Percentiles rank a stretch among this genome's conserved stretches.
These are phyloP conservation scores for Ameiurus melas DNA, from an alignment of 2,113 vertebrate genomes.

Conservation along the genomic window DNA sequence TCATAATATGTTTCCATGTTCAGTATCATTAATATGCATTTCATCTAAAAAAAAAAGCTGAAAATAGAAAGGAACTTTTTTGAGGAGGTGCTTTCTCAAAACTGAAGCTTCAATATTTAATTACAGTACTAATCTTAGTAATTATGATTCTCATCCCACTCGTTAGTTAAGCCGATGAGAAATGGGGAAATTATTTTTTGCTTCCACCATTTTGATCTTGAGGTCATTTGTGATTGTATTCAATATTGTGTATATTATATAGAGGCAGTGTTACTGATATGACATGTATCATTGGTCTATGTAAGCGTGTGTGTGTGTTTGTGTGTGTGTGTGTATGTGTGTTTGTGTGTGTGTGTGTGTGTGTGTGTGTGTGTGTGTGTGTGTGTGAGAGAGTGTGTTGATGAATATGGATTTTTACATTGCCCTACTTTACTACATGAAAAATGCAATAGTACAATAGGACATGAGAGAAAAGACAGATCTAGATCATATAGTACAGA, in stretches of 20 bases:
- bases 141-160: constrained; percentile 2
- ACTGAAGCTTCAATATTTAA: constrained; percentile 12
- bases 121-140: constrained; percentile 12
- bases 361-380: constrained; percentile 18
- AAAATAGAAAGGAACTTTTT: not conserved
- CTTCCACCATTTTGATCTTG: not conserved
- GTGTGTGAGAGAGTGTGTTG: too few relatives aligned
- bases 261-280: not conserved
- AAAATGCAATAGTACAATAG: constrained; percentile 48
- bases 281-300: not conserved
- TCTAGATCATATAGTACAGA: not conserved
- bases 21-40: not conserved
- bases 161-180: constrained; percentile 13
- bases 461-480: constrained; percentile 34
- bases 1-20: not conserved
- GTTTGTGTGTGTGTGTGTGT: constrained; percentile 9
- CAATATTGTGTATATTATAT: not conserved
- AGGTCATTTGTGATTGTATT: not conserved
- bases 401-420: constrained; percentile 39
- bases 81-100: not conserved
- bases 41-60: not conserved
- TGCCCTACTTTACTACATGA: constrained; percentile 15
- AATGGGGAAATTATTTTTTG: constrained; percentile 9
- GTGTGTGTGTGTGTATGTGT: constrained; percentile 10
- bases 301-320: constrained; percentile 17